Conservation (phyloP, 1,140 invertebrate species). For the Magallana angulata region DNA sequence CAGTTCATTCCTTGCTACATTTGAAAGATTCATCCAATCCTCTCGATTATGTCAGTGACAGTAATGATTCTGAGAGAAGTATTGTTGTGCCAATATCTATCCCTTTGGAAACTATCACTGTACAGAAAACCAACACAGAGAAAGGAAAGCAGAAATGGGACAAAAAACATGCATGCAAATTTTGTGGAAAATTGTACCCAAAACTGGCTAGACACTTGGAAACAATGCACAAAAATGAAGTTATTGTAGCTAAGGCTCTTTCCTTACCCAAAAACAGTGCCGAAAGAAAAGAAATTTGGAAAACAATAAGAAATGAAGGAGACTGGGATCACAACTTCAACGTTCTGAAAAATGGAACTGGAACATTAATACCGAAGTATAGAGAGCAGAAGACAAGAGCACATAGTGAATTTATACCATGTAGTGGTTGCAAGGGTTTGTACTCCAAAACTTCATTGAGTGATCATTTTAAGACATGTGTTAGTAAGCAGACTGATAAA, state of each 20-base stretch:
- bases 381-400: neutral
- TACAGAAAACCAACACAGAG: too few relatives aligned
- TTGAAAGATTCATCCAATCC: too few relatives aligned
- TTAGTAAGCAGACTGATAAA: neutral
- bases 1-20: too few relatives aligned
- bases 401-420: conserved; percentile 24
- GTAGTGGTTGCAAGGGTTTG: neutral
- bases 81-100: too few relatives aligned
- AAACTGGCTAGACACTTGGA: conserved; percentile 18
- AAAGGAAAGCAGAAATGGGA: neutral
- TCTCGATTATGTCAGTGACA: too few relatives aligned
- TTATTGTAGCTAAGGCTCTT: neutral
- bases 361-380: conserved; percentile 37
- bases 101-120: too few relatives aligned
- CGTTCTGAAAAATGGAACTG: conserved; percentile 12
- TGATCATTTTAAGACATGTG: neutral
- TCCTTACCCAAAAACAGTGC: neutral
- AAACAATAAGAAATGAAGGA: conserved; percentile 17
- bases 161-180: conserved; percentile 18
- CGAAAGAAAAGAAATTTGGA: conserved; percentile 14
- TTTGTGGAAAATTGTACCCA: conserved; percentile 32
- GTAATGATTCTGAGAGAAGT: too few relatives aligned
- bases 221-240: conserved; percentile 9
- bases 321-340: conserved; percentile 34
- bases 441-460: neutral